A percentile compares a stretch with the other conserved stretches of the same genome.
These are phyloP conservation scores for Limnephilus marmoratus DNA, from an alignment of 2,888 invertebrate genomes.

Conservation along the genomic window DNA sequence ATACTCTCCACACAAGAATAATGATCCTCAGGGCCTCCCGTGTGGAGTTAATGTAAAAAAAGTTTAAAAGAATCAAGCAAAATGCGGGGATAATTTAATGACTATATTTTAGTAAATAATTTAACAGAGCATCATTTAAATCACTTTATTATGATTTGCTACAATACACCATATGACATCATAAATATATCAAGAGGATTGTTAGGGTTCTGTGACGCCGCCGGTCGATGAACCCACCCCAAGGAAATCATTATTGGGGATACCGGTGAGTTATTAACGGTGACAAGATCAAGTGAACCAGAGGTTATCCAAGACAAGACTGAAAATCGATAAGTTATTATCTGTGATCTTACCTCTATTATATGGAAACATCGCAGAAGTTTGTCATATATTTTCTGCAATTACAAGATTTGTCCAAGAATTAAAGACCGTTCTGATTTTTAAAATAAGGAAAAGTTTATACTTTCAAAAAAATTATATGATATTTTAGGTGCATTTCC, in stretches of 20 bases:
- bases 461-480: no score
- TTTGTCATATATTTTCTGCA: background rate
- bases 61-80: no score
- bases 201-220: background rate
- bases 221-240: background rate
- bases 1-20: no score
- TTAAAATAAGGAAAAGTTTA: no score
- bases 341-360: background rate
- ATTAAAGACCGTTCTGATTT: no score
- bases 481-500: no score
- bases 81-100: no score
- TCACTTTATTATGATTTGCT: background rate
- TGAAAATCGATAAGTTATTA: background rate
- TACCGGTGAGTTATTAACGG: background rate
- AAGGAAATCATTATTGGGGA: background rate
- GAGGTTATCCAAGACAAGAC: background rate
- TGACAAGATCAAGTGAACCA: background rate
- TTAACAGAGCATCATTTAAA: no score
- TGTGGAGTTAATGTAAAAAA: no score
- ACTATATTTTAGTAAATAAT: no score
- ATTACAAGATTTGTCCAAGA: background rate
- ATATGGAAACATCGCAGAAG: background rate
- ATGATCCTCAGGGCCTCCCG: no score
- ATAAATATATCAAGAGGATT: background rate
- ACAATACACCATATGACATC: background rate